These are phyloP conservation scores for Willowsia nigromaculata DNA, from an alignment of 2,888 invertebrate genomes.

Conservation along the genomic window DNA sequence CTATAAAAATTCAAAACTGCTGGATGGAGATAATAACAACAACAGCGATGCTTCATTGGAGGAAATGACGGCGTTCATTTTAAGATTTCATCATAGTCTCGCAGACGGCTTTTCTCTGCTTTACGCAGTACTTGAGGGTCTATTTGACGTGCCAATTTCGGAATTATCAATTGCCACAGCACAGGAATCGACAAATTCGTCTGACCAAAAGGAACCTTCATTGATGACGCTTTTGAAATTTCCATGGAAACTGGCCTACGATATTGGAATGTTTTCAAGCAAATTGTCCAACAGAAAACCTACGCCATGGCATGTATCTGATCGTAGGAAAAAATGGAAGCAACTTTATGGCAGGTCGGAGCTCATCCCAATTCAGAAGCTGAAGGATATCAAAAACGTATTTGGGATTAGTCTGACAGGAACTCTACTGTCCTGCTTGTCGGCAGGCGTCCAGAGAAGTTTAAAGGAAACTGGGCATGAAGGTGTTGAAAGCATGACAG, in stretches of 20 bases:
- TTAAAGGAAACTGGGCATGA: background rate
- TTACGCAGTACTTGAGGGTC: conserved; percentile 22
- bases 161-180: background rate
- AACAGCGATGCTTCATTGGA: background rate
- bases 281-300: background rate
- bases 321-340: conserved; percentile 3
- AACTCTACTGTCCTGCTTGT: background rate
- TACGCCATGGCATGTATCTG: conserved; percentile 38
- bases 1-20: conserved; percentile 13
- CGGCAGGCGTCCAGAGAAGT: conserved; percentile 26
- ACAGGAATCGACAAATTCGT: background rate
- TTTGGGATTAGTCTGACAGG: conserved; percentile 48
- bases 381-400: conserved; percentile 33
- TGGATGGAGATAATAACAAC: background rate
- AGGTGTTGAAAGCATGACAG: background rate
- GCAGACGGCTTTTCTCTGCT: conserved; percentile 45
- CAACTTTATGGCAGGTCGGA: conserved; percentile 35
- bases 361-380: conserved; percentile 10
- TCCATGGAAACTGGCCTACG: background rate
- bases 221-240: background rate
- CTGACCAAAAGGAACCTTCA: background rate
- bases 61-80: conserved; percentile 9
- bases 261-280: background rate
- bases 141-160: background rate
- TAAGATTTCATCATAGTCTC: conserved; percentile 38